Conservation (phyloP, 2,113 vertebrate genomes). For the Grammomys dolichurus region DNA sequence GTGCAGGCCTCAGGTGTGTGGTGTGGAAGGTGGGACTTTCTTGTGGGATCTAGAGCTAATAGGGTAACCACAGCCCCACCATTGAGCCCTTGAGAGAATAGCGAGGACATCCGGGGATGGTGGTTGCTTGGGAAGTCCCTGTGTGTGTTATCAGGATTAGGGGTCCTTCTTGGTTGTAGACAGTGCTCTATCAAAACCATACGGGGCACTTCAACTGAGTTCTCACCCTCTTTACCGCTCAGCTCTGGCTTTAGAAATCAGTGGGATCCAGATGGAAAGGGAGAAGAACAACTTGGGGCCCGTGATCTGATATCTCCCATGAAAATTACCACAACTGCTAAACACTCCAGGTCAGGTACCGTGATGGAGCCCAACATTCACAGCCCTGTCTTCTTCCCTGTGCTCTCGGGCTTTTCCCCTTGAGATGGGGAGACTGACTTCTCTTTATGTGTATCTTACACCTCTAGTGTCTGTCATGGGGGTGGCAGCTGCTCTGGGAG, state of each 20-base stretch:
- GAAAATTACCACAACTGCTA: neutral
- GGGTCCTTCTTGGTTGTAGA: neutral
- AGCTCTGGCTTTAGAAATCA: neutral
- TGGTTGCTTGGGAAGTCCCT: fast-evolving
- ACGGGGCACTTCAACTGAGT: too few relatives aligned
- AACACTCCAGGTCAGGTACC: neutral
- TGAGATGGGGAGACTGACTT: neutral
- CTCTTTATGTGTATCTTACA: neutral
- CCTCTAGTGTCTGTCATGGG: neutral
- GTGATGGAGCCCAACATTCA: neutral
- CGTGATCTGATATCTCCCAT: neutral
- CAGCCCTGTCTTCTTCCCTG: too few relatives aligned
- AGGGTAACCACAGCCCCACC: neutral
- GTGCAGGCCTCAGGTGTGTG: neutral
- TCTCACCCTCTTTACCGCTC: neutral
- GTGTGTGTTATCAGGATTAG: neutral
- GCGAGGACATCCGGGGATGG: neutral
- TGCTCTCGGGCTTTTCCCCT: fast-evolving
- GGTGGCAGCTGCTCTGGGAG: conserved; percentile 44
- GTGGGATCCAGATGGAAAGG: neutral
- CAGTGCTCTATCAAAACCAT: neutral
- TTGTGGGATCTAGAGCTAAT: neutral
- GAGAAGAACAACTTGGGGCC: neutral
- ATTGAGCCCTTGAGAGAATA: neutral
- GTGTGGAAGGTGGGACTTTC: neutral